Evolutionary conservation across 2,797 vertebrate genomes (phyloP).

Genomic region (Telmatherina bonti): DNA sequence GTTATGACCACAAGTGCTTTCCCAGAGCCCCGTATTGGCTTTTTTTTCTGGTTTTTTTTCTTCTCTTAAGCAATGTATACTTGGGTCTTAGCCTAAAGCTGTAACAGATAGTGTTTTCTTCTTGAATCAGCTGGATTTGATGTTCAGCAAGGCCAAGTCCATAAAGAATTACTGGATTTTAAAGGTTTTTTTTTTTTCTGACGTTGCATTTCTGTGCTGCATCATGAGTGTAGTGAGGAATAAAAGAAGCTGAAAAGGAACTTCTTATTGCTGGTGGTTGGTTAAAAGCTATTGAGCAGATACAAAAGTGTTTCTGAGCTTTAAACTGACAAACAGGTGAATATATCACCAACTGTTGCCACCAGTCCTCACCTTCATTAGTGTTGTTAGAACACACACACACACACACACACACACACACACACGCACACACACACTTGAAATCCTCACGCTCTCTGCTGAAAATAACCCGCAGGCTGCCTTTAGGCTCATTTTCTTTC

Average conservation of each 20-base stretch:
- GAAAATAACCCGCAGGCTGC: constrained; percentile 31
- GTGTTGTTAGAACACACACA: constrained; percentile 40
- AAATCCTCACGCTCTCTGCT: constrained; percentile 16
- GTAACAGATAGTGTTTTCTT: constrained; percentile 23
- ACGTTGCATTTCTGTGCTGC: constrained; percentile 5
- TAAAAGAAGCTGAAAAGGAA: not conserved
- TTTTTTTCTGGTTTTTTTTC: not conserved
- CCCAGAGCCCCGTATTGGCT: not conserved
- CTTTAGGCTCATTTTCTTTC: constrained; percentile 13
- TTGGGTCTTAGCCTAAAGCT: constrained; percentile 34
- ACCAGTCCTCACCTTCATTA: constrained; percentile 33
- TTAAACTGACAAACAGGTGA: constrained; percentile 14
- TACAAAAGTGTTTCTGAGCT: constrained; percentile 1
- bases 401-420: too few species aligned
- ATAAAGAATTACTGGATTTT: constrained; percentile 13
- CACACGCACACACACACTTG: constrained; percentile 26
- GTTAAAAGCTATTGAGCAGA: constrained; percentile 14
- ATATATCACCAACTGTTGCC: constrained; percentile 15
- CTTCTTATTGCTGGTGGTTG: not conserved
- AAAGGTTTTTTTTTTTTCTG: constrained; percentile 5
- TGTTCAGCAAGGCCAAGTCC: constrained; percentile 4
- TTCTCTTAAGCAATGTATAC: constrained; percentile 11
- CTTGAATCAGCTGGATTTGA: constrained; percentile 27
- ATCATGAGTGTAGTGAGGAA: not conserved
- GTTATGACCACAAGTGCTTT: constrained; percentile 22